Evolutionary conservation across 1,140 invertebrate species (phyloP).

Genomic region (Dendroctonus valens): DNA sequence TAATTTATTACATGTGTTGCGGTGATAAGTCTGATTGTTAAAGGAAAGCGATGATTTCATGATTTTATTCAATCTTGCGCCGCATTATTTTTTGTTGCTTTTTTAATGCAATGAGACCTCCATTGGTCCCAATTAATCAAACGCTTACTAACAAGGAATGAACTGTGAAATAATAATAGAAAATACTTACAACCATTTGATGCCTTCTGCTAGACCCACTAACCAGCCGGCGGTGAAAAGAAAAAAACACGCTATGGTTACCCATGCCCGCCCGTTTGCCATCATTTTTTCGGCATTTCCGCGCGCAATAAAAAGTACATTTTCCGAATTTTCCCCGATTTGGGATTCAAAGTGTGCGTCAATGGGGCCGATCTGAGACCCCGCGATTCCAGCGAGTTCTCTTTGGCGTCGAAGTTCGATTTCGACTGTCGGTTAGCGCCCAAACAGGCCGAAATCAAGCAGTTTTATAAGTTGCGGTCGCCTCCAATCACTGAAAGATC

Average conservation of each 20-base stretch:
- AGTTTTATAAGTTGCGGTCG: not conserved
- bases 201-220: conserved; percentile 21
- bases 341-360: conserved; percentile 22
- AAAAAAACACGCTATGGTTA: conserved; percentile 24
- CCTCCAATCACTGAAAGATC: conserved; percentile 4
- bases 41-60: too few relatives aligned
- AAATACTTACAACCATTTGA: conserved; percentile 35
- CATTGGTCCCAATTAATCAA: too few relatives aligned
- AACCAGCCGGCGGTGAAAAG: conserved; percentile 19
- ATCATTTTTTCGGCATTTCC: conserved; percentile 22
- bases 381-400: conserved; percentile 8
- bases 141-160: too few relatives aligned
- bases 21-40: too few relatives aligned
- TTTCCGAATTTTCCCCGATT: conserved; percentile 6
- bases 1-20: too few relatives aligned
- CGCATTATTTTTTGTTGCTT: too few relatives aligned
- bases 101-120: too few relatives aligned
- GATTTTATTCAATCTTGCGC: too few relatives aligned
- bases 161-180: too few relatives aligned
- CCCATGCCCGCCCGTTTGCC: conserved; percentile 15
- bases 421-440: conserved; percentile 17
- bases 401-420: conserved; percentile 23
- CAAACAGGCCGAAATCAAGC: too few relatives aligned
- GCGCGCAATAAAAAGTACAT: conserved; percentile 7
- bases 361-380: conserved; percentile 10